A percentile compares a stretch with the other conserved stretches of the same genome.
phyloP scores from a whole-genome alignment of 2,113 vertebrate species.

The Centrocercus urophasianus region DNA sequence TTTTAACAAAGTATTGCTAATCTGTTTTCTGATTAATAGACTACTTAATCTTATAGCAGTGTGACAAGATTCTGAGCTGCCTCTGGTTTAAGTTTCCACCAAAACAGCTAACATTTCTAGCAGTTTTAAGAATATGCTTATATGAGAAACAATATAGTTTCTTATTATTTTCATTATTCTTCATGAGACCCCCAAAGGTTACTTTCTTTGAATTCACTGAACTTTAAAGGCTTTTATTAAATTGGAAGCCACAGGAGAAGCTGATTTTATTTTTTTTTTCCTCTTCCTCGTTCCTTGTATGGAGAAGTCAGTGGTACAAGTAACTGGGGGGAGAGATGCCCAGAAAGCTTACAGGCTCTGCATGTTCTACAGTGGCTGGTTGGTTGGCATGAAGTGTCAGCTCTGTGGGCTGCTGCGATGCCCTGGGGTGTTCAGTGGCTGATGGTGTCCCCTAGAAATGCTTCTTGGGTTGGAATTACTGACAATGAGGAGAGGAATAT shows the following conservation, averaged over 20 bases:
- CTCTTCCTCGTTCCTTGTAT: neutral
- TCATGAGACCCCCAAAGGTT: slow-evolving; percentile 12
- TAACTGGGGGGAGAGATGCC: neutral
- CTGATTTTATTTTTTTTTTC: neutral
- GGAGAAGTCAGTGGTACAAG: slow-evolving; percentile 18
- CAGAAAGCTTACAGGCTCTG: neutral
- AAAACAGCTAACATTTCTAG: neutral
- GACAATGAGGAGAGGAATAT: neutral
- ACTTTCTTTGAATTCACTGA: slow-evolving; percentile 46
- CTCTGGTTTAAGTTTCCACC: neutral
- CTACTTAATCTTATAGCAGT: slow-evolving; percentile 29
- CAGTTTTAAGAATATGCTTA: neutral
- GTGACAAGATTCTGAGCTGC: slow-evolving; percentile 2
- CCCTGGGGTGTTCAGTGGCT: neutral
- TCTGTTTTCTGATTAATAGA: slow-evolving; percentile 63
- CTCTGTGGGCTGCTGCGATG: slow-evolving; percentile 18
- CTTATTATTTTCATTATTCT: slow-evolving; percentile 18
- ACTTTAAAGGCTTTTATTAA: slow-evolving; percentile 54
- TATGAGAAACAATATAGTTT: neutral
- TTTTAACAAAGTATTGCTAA: slow-evolving; percentile 47
- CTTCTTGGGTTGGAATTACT: neutral
- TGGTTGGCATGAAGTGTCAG: neutral
- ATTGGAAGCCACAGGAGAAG: slow-evolving; percentile 27
- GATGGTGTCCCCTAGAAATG: neutral
- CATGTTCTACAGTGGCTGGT: neutral